phyloP scores from a whole-genome alignment of 2,888 invertebrate genomes.

The Melanostoma scalare region DNA sequence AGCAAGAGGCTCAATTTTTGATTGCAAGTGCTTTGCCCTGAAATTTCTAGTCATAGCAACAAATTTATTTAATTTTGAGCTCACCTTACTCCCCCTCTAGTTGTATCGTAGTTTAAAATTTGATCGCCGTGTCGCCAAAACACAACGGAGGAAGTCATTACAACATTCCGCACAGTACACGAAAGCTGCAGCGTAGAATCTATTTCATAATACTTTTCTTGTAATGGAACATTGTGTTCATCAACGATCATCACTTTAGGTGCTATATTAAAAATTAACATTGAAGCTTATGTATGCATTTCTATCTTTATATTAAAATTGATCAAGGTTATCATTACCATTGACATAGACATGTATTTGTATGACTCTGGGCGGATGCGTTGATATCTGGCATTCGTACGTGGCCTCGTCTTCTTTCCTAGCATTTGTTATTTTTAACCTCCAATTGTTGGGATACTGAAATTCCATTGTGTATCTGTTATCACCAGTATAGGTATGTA shows the following conservation, averaged over 20 bases:
- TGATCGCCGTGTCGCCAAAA: conserved; percentile 83
- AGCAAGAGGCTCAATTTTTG: too few species aligned
- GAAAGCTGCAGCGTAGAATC: conserved; percentile 84
- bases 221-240: conserved; percentile 83
- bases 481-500: conserved; percentile 87
- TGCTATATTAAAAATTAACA: conserved; percentile 78
- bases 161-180: conserved; percentile 83
- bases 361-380: conserved; percentile 83
- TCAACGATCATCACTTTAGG: conserved; percentile 84
- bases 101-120: conserved; percentile 83
- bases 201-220: conserved; percentile 84
- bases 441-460: conserved; percentile 84
- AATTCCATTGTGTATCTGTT: conserved; percentile 84
- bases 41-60: too few species aligned
- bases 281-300: neutral
- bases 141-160: conserved; percentile 83
- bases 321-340: conserved; percentile 78
- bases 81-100: conserved; percentile 83
- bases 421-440: conserved; percentile 83
- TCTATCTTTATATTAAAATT: neutral
- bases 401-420: conserved; percentile 83
- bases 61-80: conserved; percentile 12
- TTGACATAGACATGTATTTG: conserved; percentile 83
- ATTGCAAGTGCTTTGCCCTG: too few species aligned
- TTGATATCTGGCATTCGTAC: conserved; percentile 84